phyloP scores from a whole-genome alignment of 2,888 invertebrate species.

The Zonitis immaculata region DNA sequence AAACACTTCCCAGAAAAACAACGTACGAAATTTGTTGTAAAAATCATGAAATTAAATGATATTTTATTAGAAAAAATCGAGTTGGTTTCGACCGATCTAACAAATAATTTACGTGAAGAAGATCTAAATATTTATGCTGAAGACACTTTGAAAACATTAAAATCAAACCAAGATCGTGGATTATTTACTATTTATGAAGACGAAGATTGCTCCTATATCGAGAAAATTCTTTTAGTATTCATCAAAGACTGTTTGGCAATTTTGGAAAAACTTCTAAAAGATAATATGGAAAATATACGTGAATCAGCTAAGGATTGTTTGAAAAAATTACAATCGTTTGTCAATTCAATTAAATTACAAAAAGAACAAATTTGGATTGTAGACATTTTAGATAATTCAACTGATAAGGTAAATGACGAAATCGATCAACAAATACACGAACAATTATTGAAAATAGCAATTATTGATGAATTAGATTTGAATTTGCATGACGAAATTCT shows the following conservation, averaged over 20 bases:
- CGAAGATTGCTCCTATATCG: conserved; percentile 31
- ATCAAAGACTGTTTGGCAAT: conserved; percentile 33
- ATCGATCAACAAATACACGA: conserved; percentile 4
- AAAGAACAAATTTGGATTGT: conserved; percentile 31
- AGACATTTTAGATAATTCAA: conserved; percentile 6
- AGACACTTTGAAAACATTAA: conserved; percentile 36
- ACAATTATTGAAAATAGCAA: not conserved
- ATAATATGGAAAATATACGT: conserved; percentile 39
- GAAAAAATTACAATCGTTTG: conserved; percentile 31
- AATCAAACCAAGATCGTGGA: conserved; percentile 20
- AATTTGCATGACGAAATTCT: not conserved
- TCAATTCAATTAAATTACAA: conserved; percentile 28
- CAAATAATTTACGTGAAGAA: conserved; percentile 28
- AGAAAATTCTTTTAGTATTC: conserved; percentile 36
- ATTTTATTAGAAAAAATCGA: conserved; percentile 30
- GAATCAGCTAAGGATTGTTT: conserved; percentile 34
- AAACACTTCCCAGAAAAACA: conserved; percentile 11
- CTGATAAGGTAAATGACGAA: conserved; percentile 20
- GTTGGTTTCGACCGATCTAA: conserved; percentile 24
- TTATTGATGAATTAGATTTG: conserved; percentile 1
- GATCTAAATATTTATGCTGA: conserved; percentile 38
- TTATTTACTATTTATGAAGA: conserved; percentile 20
- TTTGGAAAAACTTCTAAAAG: conserved; percentile 31
- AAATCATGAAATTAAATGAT: conserved; percentile 16
- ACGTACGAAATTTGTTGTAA: conserved; percentile 12